Percentiles rank a stretch among this genome's conserved stretches.
phyloP scores from a whole-genome alignment of 2,888 invertebrate genomes.

The Troides oblongomaculatus region DNA sequence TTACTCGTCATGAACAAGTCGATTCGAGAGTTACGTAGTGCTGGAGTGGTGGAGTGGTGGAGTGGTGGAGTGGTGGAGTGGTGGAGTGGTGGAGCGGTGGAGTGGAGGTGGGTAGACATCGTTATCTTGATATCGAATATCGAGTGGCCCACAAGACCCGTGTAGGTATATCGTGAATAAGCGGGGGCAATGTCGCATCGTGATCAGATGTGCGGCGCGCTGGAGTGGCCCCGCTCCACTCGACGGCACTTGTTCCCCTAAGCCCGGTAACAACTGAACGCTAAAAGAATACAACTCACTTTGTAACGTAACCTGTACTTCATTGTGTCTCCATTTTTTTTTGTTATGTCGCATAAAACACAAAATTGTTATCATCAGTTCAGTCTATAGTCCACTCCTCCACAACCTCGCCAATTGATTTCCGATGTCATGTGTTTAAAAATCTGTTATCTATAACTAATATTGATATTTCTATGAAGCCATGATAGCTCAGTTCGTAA shows the following conservation, averaged over 20 bases:
- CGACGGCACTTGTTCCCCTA: conserved; percentile 19
- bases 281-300: conserved; percentile 2
- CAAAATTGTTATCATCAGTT: no score
- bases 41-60: conserved; percentile 25
- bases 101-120: conserved; percentile 55
- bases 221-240: conserved; percentile 17
- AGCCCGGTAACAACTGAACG: conserved; percentile 12
- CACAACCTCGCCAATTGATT: no score
- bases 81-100: conserved; percentile 45
- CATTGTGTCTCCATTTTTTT: neutral
- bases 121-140: conserved; percentile 66
- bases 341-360: no score
- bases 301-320: neutral
- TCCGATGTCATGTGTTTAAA: no score
- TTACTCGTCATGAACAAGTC: conserved; percentile 69
- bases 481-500: no score
- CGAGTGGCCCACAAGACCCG: conserved; percentile 36
- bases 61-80: conserved; percentile 27
- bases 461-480: no score
- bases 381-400: no score
- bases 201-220: conserved; percentile 19
- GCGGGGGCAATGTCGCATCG: conserved; percentile 15
- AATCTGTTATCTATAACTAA: no score
- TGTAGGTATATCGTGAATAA: conserved; percentile 14
- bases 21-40: conserved; percentile 63